Conservation (phyloP, 2,797 vertebrate genomes). For the Scarus forsteni region DNA sequence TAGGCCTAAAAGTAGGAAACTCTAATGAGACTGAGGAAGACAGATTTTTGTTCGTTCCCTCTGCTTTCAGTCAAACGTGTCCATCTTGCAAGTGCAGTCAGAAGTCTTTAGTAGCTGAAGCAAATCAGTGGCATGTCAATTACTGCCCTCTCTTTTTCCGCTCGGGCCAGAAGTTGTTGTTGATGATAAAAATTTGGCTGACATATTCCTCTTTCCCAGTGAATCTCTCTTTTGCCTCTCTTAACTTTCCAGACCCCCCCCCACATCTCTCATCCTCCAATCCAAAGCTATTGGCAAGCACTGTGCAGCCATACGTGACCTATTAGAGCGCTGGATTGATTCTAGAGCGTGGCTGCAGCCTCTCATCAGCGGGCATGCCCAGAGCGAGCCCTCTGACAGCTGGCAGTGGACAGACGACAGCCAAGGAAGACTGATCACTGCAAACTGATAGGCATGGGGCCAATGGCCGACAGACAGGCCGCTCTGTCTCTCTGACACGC, state of each 20-base stretch:
- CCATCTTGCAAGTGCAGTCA: slow-evolving; percentile 30
- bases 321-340: slow-evolving; percentile 86
- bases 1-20: slow-evolving; percentile 68
- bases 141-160: slow-evolving; percentile 48
- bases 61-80: slow-evolving; percentile 52
- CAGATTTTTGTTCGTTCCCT: slow-evolving; percentile 33
- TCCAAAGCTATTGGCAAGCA: slow-evolving; percentile 81
- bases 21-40: slow-evolving; percentile 60
- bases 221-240: slow-evolving; percentile 31
- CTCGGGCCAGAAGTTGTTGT: slow-evolving; percentile 38
- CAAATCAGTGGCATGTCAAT: slow-evolving; percentile 77
- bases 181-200: slow-evolving; percentile 46
- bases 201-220: slow-evolving; percentile 31
- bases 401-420: slow-evolving; percentile 74
- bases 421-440: slow-evolving; percentile 81
- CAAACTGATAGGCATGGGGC: slow-evolving; percentile 78
- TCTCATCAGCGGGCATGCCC: slow-evolving; percentile 81
- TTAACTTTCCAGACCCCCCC: slow-evolving; percentile 28
- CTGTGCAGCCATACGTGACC: slow-evolving; percentile 83
- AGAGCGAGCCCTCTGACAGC: slow-evolving; percentile 82
- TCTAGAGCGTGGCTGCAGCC: slow-evolving; percentile 80
- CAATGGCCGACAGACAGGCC: slow-evolving; percentile 71
- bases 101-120: slow-evolving; percentile 30
- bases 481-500: slow-evolving; percentile 51
- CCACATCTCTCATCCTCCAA: slow-evolving; percentile 52